Base-by-base conservation (phyloP, 30 jellyfish, hydroid and myxozoan genomes). In the Thelohanellus kitauei region DNA sequence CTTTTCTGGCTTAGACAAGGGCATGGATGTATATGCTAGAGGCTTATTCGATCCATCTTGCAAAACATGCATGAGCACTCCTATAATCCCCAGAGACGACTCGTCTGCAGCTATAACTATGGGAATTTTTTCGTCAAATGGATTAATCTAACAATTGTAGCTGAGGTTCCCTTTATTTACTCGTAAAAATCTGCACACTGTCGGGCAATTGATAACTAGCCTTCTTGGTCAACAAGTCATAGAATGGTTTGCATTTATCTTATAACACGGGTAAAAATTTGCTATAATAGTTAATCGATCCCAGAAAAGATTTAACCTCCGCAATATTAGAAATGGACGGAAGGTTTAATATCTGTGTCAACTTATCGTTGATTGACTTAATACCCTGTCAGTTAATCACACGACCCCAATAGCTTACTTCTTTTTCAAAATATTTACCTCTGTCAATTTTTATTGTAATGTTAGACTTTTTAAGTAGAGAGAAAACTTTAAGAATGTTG, bases 1-100 rank as follows among this genome's bases (percentile, higher is more conserved):
- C 11, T 69, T 21, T 46, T 54, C 63, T 17, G 47, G 48, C 18
- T 35, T 3, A 2, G 21, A 53, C 21, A 62, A 17, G 11, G 68
- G 53, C 21, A 50, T 47, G 0, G 58, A 66, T 19, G 59, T 52
- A 38, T 30, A 25, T 12, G 73, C 64, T 17, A 57, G 43, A 24
- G 83, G 88, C 20, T 45, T 14, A 33, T 65, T 85, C 10, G 58
- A 13, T 5, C 60, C 59, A 43, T 56, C 59, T 16, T 18, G 38
- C 67, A 48, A 21, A 22, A 11, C 18, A 22, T 66, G 86, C 6
- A 45, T 17, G 22, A 66, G 31, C 25, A 66, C 83, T 1, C 85
- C 88, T 8, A 65, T 58, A 4, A 66, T 44, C 18, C 88, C 80
- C 35, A 19, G 21, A 14, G 66, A 31, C 13, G 80, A 53, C 4